Conservation (phyloP, 1,140 invertebrate genomes). For the Bombyx mandarina region DNA sequence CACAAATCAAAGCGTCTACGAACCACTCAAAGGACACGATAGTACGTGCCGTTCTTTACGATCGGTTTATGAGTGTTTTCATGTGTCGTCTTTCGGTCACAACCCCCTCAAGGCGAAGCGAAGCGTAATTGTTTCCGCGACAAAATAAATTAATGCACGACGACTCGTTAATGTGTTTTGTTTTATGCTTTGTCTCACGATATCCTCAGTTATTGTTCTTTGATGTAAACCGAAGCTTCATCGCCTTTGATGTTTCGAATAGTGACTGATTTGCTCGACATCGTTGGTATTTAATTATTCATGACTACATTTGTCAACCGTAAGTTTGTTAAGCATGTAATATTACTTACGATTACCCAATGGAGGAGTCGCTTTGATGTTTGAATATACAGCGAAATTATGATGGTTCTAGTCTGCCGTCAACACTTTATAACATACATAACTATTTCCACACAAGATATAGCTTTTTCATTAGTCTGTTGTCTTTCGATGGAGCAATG, state of each 20-base stretch:
- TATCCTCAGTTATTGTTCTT: constrained; percentile 42
- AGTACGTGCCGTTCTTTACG: constrained; percentile 45
- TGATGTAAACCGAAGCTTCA: constrained; percentile 32
- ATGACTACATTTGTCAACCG: constrained; percentile 16
- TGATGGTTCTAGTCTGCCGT: constrained; percentile 25
- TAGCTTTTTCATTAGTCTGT: constrained; percentile 19
- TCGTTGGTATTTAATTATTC: constrained; percentile 12
- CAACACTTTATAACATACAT: constrained; percentile 27
- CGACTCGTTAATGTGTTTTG: constrained; percentile 38
- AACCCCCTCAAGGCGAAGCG: constrained; percentile 20
- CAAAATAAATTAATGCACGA: constrained; percentile 51
- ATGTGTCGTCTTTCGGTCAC: constrained; percentile 51
- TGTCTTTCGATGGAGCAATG: constrained; percentile 44
- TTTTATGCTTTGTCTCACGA: constrained; percentile 32
- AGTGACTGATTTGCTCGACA: constrained; percentile 3
- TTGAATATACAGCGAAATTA: constrained; percentile 25
- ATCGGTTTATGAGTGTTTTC: constrained; percentile 57
- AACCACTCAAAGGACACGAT: constrained; percentile 35
- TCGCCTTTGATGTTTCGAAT: constrained; percentile 38
- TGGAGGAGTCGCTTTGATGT: constrained; percentile 32
- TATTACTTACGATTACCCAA: constrained; percentile 20
- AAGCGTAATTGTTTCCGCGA: constrained; percentile 48
- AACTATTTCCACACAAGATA: constrained; percentile 29
- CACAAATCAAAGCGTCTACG: constrained; percentile 63
- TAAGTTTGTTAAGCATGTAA: constrained; percentile 18